Evolutionary conservation across 2,888 invertebrate species (phyloP).

Genomic region (Lysandra bellargus): DNA sequence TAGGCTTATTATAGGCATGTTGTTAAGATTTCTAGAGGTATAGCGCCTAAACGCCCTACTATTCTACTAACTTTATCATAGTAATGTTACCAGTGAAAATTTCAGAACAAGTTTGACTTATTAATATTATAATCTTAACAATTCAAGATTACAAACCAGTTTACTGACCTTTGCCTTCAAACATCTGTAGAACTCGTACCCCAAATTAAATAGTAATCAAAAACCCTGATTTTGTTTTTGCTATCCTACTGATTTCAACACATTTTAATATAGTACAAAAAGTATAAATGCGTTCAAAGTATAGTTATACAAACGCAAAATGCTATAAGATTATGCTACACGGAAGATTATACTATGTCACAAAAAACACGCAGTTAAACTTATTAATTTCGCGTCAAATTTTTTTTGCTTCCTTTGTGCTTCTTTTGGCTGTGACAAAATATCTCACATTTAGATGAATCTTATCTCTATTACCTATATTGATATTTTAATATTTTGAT

Average conservation of each 20-base stretch:
- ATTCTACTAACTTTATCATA: not conserved
- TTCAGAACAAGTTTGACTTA: not conserved
- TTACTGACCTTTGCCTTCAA: not conserved
- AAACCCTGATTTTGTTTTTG: not conserved
- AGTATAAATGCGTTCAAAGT: not conserved
- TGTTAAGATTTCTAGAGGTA: no score
- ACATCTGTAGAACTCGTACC: not conserved
- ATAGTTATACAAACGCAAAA: not conserved
- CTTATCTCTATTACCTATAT: no score
- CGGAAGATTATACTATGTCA: not conserved
- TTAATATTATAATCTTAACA: not conserved
- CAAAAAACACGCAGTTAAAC: not conserved
- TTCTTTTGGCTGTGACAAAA: not conserved
- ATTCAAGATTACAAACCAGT: not conserved
- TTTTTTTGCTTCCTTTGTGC: not conserved
- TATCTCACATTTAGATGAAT: not conserved
- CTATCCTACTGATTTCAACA: not conserved
- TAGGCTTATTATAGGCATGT: not conserved
- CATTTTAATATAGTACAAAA: not conserved
- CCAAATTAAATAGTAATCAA: not conserved
- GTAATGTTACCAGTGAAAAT: not conserved
- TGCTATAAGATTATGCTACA: not conserved
- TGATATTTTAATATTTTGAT: no score
- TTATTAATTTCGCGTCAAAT: constrained; percentile 4
- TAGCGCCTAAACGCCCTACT: not conserved